Conservation (phyloP, 2,113 vertebrate genomes). For the Gopherus evgoodei region DNA sequence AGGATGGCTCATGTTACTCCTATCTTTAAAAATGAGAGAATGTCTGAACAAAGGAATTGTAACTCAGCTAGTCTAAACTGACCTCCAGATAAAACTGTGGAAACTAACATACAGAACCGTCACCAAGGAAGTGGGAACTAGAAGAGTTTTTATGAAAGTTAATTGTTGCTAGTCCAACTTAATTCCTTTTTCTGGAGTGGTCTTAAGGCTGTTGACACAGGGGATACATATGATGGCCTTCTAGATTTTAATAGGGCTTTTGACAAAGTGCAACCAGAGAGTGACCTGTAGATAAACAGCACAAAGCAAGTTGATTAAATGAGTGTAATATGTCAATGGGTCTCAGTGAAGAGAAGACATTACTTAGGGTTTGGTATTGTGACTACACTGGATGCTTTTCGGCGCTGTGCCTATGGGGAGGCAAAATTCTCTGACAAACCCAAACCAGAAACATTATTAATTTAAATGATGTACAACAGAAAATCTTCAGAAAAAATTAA, state of each 20-base stretch:
- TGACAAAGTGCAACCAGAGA: neutral
- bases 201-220: neutral
- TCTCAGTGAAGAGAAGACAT: neutral
- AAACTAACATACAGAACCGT: fast-evolving
- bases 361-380: neutral
- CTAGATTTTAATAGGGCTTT: neutral
- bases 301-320: neutral
- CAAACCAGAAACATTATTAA: fast-evolving
- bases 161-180: neutral
- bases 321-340: neutral
- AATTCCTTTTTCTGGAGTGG: neutral
- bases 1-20: neutral
- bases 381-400: neutral
- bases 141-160: neutral
- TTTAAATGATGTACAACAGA: neutral
- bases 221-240: neutral
- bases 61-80: neutral
- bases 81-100: neutral
- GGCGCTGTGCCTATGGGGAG: neutral
- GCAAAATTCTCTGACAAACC: neutral
- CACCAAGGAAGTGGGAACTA: neutral
- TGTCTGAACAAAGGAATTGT: slow-evolving; percentile 6
- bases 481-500: neutral
- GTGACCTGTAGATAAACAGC: neutral
- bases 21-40: neutral